Conservation (phyloP, 2,113 vertebrate species). For the Odobenus rosmarus region DNA sequence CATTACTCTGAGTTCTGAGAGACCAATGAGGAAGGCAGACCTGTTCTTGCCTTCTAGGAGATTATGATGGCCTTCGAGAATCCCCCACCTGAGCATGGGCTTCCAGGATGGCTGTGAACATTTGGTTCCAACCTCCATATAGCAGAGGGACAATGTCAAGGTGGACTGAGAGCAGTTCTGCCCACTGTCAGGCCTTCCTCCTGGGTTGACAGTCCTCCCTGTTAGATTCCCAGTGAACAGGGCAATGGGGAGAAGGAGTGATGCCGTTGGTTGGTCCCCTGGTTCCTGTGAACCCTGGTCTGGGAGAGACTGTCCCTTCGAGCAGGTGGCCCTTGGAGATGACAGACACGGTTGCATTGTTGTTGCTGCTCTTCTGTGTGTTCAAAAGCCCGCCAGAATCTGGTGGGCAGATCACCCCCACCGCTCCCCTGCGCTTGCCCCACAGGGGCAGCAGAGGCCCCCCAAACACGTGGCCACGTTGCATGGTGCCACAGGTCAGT, state of each 20-base stretch:
- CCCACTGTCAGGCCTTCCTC: not conserved
- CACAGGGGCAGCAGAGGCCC: too few relatives aligned
- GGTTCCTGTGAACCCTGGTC: not conserved
- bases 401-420: rapidly evolving
- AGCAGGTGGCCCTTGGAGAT: not conserved
- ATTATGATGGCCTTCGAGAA: not conserved
- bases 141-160: not conserved
- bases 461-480: not conserved
- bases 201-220: too few relatives aligned
- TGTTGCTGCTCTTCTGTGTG: not conserved
- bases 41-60: not conserved
- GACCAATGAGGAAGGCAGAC: not conserved
- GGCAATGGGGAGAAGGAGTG: rapidly evolving
- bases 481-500: not conserved
- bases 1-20: not conserved
- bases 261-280: not conserved
- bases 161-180: not conserved
- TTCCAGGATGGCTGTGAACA: rapidly evolving
- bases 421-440: not conserved
- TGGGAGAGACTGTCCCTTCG: not conserved
- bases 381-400: not conserved
- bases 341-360: not conserved
- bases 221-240: not conserved
- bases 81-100: not conserved
- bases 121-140: not conserved